phyloP scores from a whole-genome alignment of 2,797 vertebrate species.

The Myotis daubentonii region DNA sequence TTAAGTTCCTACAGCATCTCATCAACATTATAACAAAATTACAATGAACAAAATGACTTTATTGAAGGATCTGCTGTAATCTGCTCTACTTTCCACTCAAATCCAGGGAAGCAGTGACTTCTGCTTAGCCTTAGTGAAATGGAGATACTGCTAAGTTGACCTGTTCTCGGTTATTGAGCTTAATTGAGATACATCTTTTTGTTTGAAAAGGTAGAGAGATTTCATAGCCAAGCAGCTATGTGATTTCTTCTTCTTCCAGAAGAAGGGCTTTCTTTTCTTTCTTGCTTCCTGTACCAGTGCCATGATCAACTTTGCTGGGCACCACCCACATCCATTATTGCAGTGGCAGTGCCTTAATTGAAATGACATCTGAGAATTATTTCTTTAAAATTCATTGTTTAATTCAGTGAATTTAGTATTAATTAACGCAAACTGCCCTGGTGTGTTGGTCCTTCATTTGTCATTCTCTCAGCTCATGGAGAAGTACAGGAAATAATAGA shows the following conservation, averaged over 20 bases:
- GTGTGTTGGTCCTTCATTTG: slow-evolving; percentile 70
- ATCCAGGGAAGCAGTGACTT: not conserved
- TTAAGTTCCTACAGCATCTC: no score
- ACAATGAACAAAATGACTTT: no score
- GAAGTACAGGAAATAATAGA: slow-evolving; percentile 63
- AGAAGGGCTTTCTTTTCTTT: slow-evolving; percentile 20
- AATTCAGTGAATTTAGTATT: slow-evolving; percentile 79
- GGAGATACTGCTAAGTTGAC: not conserved
- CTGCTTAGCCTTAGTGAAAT: not conserved
- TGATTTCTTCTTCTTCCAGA: not conserved
- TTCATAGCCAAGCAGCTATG: not conserved
- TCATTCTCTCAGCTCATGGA: slow-evolving; percentile 61
- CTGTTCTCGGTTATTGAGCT: not conserved
- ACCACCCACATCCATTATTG: slow-evolving; percentile 56
- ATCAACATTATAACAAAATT: no score
- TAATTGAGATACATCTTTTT: not conserved
- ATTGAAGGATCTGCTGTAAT: not conserved
- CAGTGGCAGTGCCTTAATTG: slow-evolving; percentile 75
- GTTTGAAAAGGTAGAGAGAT: not conserved
- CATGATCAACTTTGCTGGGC: slow-evolving; percentile 64
- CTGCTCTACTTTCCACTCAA: slow-evolving; percentile 15
- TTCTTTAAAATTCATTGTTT: slow-evolving; percentile 82
- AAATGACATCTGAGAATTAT: slow-evolving; percentile 81
- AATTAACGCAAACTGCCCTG: slow-evolving; percentile 75
- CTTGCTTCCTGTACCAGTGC: slow-evolving; percentile 48